Percentiles rank a stretch among this genome's conserved stretches.
phyloP scores from a whole-genome alignment of 2,113 vertebrate genomes.

The Rhombomys opimus region DNA sequence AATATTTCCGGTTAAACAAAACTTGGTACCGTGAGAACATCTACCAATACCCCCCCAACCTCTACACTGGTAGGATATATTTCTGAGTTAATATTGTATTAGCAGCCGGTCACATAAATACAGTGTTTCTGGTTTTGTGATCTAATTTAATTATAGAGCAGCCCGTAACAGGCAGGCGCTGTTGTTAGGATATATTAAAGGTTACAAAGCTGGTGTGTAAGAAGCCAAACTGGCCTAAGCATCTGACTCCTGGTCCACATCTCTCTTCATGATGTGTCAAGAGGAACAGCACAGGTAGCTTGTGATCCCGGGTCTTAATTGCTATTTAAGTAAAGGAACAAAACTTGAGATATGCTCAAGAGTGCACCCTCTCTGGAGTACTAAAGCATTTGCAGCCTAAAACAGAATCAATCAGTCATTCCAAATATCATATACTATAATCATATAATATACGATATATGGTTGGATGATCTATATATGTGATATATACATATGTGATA shows the following conservation, averaged over 20 bases:
- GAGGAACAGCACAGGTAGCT: conserved; percentile 23
- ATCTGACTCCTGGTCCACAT: conserved; percentile 45
- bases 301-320: conserved; percentile 50
- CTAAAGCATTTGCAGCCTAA: conserved; percentile 37
- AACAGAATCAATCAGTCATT: conserved; percentile 5
- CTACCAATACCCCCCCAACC: background rate
- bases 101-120: conserved; percentile 23
- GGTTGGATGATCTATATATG: too few species aligned
- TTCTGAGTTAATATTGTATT: conserved; percentile 46
- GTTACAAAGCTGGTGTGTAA: conserved; percentile 36
- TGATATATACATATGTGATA: too few species aligned
- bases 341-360: conserved; percentile 48
- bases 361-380: conserved; percentile 38
- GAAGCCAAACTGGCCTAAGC: conserved; percentile 31
- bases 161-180: background rate
- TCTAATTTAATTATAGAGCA: conserved; percentile 54
- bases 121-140: conserved; percentile 29
- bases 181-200: conserved; percentile 55
- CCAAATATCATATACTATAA: too few species aligned
- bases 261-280: conserved; percentile 34
- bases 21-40: background rate
- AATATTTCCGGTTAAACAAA: background rate
- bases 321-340: conserved; percentile 46
- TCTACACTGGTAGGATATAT: conserved; percentile 20
- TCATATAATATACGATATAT: too few species aligned